Evolutionary conservation across 2,113 vertebrate species (phyloP), one percentile per base, ranked within the genome.

Genomic region (Amblyornis subalaris): DNA sequence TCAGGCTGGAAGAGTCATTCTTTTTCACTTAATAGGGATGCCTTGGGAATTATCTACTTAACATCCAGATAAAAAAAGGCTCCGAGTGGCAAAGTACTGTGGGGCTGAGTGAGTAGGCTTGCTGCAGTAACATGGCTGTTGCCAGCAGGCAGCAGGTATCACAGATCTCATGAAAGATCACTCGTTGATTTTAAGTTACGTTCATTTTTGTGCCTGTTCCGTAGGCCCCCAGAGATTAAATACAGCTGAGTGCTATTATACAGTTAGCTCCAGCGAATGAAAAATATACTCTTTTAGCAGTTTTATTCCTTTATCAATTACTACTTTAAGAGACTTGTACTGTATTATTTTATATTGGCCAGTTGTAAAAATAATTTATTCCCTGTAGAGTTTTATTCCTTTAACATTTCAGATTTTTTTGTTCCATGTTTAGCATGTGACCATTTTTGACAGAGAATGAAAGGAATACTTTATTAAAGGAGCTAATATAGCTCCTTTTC

Each of bases 271-370:
- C 81, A 62, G 80, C 1, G 6, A 93, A 93, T 90, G 94, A 96
- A 94, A 94, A 96, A 95, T 95, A 61, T 15, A 92, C 88, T 93
- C 92, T 93, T 97, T 96, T 88, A 97, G 87, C 69, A 95, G 76
- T 86, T 95, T 96, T 95, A 95, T 94, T 96, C 75, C 87, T 97
- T 97, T 94, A 96, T 94, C 88, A 95, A 92, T 95, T 96, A 93
- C 71, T 96, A 70, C 76, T 91, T 94, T 95, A 95, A 93, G 74
- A 96, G 69, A 51, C 57, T 96, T 87, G 74, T 44, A 92, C 94
- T 89, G 83, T 77, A 92, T 88, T 96, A 96, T 93, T 96, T 96
- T 97, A 94, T 96, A 97, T 96, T 94, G 95, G 90, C 90, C 85
- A 94, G 82, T 82, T 95, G 36, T 96, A 94, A 96, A 97, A 95